Evolutionary conservation across 1,140 invertebrate genomes (phyloP).

Genomic region (Akabosia matsudoensis): DNA sequence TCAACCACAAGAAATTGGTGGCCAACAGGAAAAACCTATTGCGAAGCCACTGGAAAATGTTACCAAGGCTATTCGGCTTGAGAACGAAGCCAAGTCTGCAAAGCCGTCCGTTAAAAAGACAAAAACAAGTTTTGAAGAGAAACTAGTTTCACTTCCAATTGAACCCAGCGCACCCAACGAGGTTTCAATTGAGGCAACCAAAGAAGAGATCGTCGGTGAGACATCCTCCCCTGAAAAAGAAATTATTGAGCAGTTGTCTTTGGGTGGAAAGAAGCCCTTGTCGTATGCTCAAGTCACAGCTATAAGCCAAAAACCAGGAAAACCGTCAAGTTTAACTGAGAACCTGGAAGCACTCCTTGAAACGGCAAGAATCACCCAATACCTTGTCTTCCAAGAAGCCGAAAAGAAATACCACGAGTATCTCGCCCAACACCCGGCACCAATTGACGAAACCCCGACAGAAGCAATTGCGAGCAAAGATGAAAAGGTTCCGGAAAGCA

Average conservation of each 20-base stretch:
- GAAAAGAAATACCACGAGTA: conserved; percentile 25
- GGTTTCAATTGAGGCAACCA: no score
- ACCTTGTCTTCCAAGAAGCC: conserved; percentile 26
- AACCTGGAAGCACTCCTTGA: not conserved
- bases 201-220: not conserved
- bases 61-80: not conserved
- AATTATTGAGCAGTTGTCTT: not conserved
- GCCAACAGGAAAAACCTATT: not conserved
- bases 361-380: conserved; percentile 19
- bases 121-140: not conserved
- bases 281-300: conserved; percentile 3
- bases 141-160: no score
- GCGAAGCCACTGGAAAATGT: not conserved
- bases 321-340: not conserved
- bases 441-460: not conserved
- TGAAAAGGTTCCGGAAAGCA: conserved; percentile 31
- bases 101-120: not conserved
- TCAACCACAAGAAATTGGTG: not conserved
- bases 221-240: not conserved
- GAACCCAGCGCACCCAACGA: no score
- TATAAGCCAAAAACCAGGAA: not conserved
- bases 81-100: not conserved
- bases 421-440: not conserved
- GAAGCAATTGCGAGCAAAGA: conserved; percentile 6
- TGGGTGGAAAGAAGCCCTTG: not conserved